Base-by-base conservation (phyloP, 1,140 invertebrate genomes). In the Drosophila oshimai region DNA sequence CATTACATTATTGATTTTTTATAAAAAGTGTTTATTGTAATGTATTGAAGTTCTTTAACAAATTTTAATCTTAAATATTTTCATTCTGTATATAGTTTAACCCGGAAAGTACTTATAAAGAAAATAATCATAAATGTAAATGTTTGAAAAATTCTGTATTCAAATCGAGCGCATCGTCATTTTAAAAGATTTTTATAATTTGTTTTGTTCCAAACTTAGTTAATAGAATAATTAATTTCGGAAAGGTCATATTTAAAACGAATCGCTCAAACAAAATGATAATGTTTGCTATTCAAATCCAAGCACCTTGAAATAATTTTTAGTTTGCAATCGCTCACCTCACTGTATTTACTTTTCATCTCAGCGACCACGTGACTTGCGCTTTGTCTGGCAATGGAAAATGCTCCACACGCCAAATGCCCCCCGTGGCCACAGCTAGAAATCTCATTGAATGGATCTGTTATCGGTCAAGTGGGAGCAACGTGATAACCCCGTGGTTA, bases 401-500 rank as follows among this genome's bases (percentile, higher is more conserved):
- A 58, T 44, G 9, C n/a, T 31, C 17, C 10, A 13, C 41, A 1
- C 7, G 5, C n/a, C 24, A 13, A 34, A 22, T 7, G 24, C 44
- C 9, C 7, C 60, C 42, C 33, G 3, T 20, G 31, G 6, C 31
- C 17, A 18, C 15, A 2, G 20, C 0, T 7, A 15, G 41, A 31
- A 18, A 46, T 45, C 41, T 57, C 41, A 60, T n/a, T 42, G 45
- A 72, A 50, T 71, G 45, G 18, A 71, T 53, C 46, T 42, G 36
- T 71, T 71, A 71, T 71, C 68, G 54, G 53, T 58, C 67, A 71
- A 60, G 17, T 41, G 37, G 36, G 10, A 26, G 18, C 26, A 13
- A 31, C 29, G 29, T 31, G 53, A 46, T 71, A 70, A 60, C 67
- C 33, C 42, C 29, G 36, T 22, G 6, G 51, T 2, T 44, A 15